Base-by-base conservation (phyloP, 2,888 invertebrate species). In the Exephanes ischioxanthus region DNA sequence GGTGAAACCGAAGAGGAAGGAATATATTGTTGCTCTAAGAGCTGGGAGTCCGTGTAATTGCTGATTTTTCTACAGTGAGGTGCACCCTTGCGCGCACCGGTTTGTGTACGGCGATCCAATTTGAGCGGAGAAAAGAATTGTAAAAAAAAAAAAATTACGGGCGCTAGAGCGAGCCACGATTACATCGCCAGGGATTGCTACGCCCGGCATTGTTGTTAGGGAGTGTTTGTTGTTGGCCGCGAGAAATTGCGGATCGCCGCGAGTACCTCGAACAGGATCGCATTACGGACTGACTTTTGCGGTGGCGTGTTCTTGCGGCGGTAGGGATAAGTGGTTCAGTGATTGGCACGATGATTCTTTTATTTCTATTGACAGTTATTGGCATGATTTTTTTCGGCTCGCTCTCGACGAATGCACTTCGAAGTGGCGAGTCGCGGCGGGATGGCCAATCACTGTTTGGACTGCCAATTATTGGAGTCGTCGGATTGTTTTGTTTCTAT, bases 41-140 rank as follows among this genome's bases (percentile, higher is more conserved):
- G 55, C 55, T 76, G 37, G 37, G 72, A 80, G 80, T 61, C 71
- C 72, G 14, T 16, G 67, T 73, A 80, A 84, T 84, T 80, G 67
- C 77, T 77, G 14, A 53, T 41, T 41, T 71, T 58, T 45, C 67
- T 67, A 80, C 68, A 61, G 80, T 72, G 11, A 33, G 41, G 11
- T 9, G 11, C 48, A n/a, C 22, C 19, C 53, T 19, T 11, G 51
- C 37, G 37, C 41, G 16, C 33, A 16, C 19, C 16, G 53, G 14
- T 30, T 30, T 19, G 61, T 58, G 53, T 55, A 19, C 37, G 16
- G 7, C 3, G 45, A 53, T 68, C 26, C 51, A 68, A 61, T 51
- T 22, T 11, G 16, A 30, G 68, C 11, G 41, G 55, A 26, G 26
- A 51, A 41, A 73, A 75, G 33, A 70, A 68, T 78, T 51, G 66